These are phyloP conservation scores for Bettongia penicillata DNA, from an alignment of 2,113 vertebrate genomes.

Conservation along the genomic window DNA sequence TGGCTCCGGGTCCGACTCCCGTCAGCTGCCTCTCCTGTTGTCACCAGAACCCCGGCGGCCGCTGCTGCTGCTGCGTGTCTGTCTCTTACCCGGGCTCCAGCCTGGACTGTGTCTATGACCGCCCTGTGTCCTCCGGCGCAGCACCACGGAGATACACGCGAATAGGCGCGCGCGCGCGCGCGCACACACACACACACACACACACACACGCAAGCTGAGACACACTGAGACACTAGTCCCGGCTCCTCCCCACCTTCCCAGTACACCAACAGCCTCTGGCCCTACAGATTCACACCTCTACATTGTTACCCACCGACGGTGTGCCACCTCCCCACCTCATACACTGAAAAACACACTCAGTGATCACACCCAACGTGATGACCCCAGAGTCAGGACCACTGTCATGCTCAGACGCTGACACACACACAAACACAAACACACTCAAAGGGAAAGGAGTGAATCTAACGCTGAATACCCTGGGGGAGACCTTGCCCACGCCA, in stretches of 20 bases:
- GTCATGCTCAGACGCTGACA: no score
- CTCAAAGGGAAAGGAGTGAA: neutral
- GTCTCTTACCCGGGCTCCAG: neutral
- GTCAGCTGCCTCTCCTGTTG: neutral
- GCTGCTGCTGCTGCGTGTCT: neutral
- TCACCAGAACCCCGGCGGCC: no score
- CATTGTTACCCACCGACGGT: neutral
- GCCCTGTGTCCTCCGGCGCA: neutral
- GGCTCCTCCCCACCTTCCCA: neutral
- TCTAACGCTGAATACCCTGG: no score
- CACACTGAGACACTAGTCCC: neutral
- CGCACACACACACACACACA: neutral
- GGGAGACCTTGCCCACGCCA: neutral
- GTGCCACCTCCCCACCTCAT: neutral
- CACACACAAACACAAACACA: no score
- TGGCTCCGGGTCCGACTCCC: neutral
- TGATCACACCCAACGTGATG: neutral
- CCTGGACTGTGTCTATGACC: neutral
- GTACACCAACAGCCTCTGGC: neutral
- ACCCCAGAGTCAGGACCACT: neutral
- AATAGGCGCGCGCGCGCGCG: no score
- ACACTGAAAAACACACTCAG: no score
- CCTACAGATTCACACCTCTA: no score
- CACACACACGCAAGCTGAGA: neutral
- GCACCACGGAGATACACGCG: neutral